Conservation (phyloP, 30 jellyfish, hydroid and myxozoan genomes). For the Aurelia sp. region DNA sequence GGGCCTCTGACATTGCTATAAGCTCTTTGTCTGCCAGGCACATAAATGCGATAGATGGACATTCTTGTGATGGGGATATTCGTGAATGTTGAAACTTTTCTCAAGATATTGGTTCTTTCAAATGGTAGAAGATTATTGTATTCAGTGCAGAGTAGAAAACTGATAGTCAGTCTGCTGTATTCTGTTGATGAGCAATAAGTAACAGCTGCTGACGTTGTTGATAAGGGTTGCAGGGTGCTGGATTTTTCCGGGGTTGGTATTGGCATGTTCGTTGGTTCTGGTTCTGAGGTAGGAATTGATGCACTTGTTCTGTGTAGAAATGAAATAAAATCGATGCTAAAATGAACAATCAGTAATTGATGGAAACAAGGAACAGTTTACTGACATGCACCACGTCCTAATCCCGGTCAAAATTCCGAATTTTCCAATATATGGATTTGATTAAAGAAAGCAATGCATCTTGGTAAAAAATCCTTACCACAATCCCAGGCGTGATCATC, state of each 20-base stretch:
- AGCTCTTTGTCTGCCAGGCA: slow-evolving; percentile 6
- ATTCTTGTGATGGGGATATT: slow-evolving; percentile 14
- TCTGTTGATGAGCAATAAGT: slow-evolving; percentile 31
- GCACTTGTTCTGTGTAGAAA: slow-evolving; percentile 1
- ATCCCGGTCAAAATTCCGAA: too few relatives aligned
- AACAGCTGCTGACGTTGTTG: slow-evolving; percentile 10
- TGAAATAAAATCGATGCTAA: too few relatives aligned
- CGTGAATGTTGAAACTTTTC: slow-evolving; percentile 18
- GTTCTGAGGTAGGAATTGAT: slow-evolving; percentile 19
- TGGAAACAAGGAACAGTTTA: too few relatives aligned
- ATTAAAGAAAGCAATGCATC: too few relatives aligned
- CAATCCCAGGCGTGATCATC: too few relatives aligned
- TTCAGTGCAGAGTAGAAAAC: slow-evolving; percentile 48
- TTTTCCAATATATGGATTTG: too few relatives aligned
- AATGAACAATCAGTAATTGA: too few relatives aligned
- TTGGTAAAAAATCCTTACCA: too few relatives aligned
- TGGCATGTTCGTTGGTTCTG: slow-evolving; percentile 1
- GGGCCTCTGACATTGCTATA: slow-evolving; percentile 31
- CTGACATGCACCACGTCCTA: too few relatives aligned
- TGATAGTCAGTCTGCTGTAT: slow-evolving; percentile 17
- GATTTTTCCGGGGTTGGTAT: too few relatives aligned
- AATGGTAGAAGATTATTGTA: background rate
- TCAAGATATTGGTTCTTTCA: slow-evolving; percentile 27
- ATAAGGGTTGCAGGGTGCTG: too few relatives aligned
- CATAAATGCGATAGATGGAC: slow-evolving; percentile 31